phyloP scores from a whole-genome alignment of 2,113 vertebrate species.

The Etheostoma cragini region DNA sequence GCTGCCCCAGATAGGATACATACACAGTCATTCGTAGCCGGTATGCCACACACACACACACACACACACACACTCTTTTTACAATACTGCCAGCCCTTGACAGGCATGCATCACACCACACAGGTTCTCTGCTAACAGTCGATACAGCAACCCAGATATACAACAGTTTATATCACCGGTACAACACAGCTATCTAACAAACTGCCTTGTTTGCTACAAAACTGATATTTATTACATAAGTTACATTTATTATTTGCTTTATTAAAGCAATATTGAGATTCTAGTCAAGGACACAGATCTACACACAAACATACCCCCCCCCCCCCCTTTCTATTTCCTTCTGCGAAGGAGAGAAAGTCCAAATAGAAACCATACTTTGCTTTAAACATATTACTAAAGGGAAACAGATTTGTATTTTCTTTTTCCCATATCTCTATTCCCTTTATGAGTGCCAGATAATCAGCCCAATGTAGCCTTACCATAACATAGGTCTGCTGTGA shows the following conservation, averaged over 20 bases:
- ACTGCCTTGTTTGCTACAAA: slow-evolving; percentile 43
- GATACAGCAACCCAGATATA: slow-evolving; percentile 27
- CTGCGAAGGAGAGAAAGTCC: slow-evolving; percentile 19
- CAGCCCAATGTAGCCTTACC: slow-evolving; percentile 9
- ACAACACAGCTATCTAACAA: slow-evolving; percentile 28
- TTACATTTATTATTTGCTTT: too few relatives aligned
- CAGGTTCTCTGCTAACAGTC: slow-evolving; percentile 35
- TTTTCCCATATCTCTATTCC: slow-evolving; percentile 16
- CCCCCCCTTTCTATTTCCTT: slow-evolving; percentile 15
- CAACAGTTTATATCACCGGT: slow-evolving; percentile 37
- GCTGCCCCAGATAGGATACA: slow-evolving; percentile 57
- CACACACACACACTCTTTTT: slow-evolving; percentile 21
- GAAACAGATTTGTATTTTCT: not conserved
- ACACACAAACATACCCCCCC: slow-evolving; percentile 35
- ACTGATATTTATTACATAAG: slow-evolving; percentile 34
- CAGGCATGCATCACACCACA: slow-evolving; percentile 57
- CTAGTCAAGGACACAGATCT: slow-evolving; percentile 42
- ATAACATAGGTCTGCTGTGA: slow-evolving; percentile 24
- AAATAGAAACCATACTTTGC: slow-evolving; percentile 35
- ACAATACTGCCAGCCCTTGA: slow-evolving; percentile 36
- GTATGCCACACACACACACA: slow-evolving; percentile 20
- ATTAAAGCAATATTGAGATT: slow-evolving; percentile 49
- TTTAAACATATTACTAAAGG: slow-evolving; percentile 17
- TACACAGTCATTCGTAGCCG: slow-evolving; percentile 43
- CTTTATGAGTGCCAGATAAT: slow-evolving; percentile 27